Evolutionary conservation across 2,888 invertebrate genomes (phyloP), one percentile per base, ranked within the genome.

Genomic region (Euspilapteryx auroguttella): DNA sequence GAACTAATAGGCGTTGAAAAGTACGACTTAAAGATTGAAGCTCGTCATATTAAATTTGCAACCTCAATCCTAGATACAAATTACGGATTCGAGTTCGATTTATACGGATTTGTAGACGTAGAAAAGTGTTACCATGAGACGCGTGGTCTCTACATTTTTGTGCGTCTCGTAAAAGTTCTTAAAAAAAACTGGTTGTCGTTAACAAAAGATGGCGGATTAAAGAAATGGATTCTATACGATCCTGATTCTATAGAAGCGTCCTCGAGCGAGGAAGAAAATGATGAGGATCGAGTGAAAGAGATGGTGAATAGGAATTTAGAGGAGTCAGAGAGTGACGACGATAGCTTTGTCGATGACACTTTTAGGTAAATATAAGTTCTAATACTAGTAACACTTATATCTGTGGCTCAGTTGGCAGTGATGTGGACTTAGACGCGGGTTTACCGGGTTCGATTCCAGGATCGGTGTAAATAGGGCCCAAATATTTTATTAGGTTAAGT

Each of bases 81-180:
- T 9, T 75, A 73, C 28, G 55, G 44, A 2, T 71, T 77, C 23
- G 43, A 63, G 12, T 39, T 76, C 2, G 55, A 65, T 29, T 31
- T 77, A n/a, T 69, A 62, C 22, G 75, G 69, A 0, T 50, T 56
- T 1, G 39, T 75, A 2, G 40, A 61, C 27, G 31, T 32, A 1
- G 37, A 43, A 0, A 47, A 39, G 25, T 52, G 46, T 2, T 35
- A 27, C 0, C 69, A 76, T 34, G 37, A 42, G 0, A 56, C 61
- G 31, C 69, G 61, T 44, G 69, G 69, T 0, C 55, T 56, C 4
- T 65, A 68, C 21, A 53, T 77, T n/a, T 37, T 49, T 12, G 49
- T 75, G 0, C 55, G 45, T 14, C 28, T 76, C 5, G 27, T 11
- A 2, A 69, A 71, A 41, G 23, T 63, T 5, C 35, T 61, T 21